Evolutionary conservation across 2,888 invertebrate species (phyloP).

Genomic region (Caenorhabditis angaria): DNA sequence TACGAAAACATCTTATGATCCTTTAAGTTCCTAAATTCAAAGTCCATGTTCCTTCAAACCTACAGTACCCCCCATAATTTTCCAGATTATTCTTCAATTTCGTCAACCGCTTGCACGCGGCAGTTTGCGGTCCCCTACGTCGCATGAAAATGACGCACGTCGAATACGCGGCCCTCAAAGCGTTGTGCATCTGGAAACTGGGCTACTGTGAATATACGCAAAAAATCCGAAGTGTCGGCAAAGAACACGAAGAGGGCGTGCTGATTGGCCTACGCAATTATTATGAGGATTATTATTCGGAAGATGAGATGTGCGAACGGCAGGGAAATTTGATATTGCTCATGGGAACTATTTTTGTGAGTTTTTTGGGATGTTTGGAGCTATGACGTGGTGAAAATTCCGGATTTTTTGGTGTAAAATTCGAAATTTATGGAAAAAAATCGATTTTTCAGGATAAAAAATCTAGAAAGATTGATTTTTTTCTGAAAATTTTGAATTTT

Average conservation of each 20-base stretch:
- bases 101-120: conserved; percentile 34
- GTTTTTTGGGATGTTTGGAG: conserved; percentile 14
- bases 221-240: conserved; percentile 38
- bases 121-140: conserved; percentile 36
- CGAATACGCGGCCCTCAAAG: conserved; percentile 56
- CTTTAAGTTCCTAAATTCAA: too few species aligned
- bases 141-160: conserved; percentile 38
- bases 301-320: conserved; percentile 27
- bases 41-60: not conserved
- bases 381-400: too few species aligned
- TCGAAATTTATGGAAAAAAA: not conserved
- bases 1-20: too few species aligned
- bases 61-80: not conserved
- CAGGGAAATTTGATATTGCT: conserved; percentile 45
- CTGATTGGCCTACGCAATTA: conserved; percentile 37
- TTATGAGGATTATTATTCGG: conserved; percentile 28
- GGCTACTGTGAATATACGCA: conserved; percentile 50
- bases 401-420: not conserved
- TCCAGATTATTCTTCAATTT: conserved; percentile 40
- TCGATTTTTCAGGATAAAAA: not conserved
- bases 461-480: not conserved
- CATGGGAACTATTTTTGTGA: conserved; percentile 51
- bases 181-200: conserved; percentile 53
- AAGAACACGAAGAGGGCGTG: conserved; percentile 42
- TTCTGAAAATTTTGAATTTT: not conserved